Base-by-base conservation (phyloP, 2,113 vertebrate genomes). In the Ginglymostoma cirratum region DNA sequence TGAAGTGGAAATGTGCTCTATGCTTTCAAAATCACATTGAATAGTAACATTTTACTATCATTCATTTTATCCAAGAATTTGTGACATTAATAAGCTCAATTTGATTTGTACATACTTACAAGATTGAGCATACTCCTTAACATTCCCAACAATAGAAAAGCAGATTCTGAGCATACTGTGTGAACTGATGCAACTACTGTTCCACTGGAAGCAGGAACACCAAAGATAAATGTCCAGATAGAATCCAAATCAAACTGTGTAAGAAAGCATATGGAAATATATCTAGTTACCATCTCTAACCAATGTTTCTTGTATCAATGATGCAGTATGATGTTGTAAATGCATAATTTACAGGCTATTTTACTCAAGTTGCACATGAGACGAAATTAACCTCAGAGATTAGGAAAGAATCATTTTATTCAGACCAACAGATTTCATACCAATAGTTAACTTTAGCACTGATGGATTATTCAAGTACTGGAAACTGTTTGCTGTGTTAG, bases 61-160 rank as follows among this genome's bases (percentile, higher is more conserved):
- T 65, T 94, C 30, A 94, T 76, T 76, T 70, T 70, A 45, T 38
- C n/a, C 4, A 61, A 90, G 55, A 30, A 52, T 95, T 95, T 65
- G 17, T 45, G 5, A 2, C 21, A 27, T 66, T 52, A 24, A 4
- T 38, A 38, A 87, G 38, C 30, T 48, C 2, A 67, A 34, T 86
- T 23, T 66, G 23, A 14, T 52, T 17, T 96, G 67, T 1, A 27
- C 1, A 69, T 95, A 97, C 98, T 98, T 97, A 99, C 99, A 95
- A 99, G 98, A 97, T 99, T 99, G 96, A 99, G 98, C 99, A 99
- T 99, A 97, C 98, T 99, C 96, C 99, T 98, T 85, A 99, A 98
- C 99, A 99, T 99, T 96, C 98, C 99, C 96, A 99, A 94, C 42
- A 99, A 97, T 67, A 99, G 97, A 97, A 99, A 99, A 48, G 99